phyloP scores from a whole-genome alignment of 2,113 vertebrate genomes.

The Murina feae region DNA sequence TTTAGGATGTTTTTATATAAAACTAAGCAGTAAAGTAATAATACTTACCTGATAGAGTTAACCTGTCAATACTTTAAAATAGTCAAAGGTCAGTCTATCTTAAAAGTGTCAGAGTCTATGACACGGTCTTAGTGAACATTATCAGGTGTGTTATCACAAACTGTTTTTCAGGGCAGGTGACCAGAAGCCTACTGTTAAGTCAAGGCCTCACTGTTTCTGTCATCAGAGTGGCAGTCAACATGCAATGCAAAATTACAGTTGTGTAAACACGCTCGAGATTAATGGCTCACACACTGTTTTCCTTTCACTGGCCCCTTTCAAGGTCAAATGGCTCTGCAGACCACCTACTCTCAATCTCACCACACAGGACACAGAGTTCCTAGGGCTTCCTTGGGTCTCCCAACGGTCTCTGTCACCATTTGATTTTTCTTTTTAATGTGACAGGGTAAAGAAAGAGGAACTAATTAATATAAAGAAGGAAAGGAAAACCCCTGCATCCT shows the following conservation, averaged over 20 bases:
- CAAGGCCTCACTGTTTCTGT: not conserved
- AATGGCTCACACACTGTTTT: constrained; percentile 46
- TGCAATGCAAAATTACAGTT: constrained; percentile 18
- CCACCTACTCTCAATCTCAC: constrained; percentile 56
- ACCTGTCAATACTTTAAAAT: not conserved
- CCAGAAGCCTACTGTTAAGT: not conserved
- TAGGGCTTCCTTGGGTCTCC: not conserved
- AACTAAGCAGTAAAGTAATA: not conserved
- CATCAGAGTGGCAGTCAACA: not conserved
- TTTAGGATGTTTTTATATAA: not conserved
- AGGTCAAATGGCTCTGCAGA: constrained; percentile 50
- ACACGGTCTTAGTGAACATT: not conserved
- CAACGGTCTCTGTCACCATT: fast-evolving
- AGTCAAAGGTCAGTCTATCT: not conserved
- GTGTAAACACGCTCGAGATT: constrained; percentile 35
- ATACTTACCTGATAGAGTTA: not conserved
- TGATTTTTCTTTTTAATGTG: not conserved
- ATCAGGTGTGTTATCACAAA: not conserved
- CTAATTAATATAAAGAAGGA: not conserved
- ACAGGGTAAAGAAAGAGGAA: not conserved
- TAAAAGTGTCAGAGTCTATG: not conserved
- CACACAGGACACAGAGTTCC: constrained; percentile 5
- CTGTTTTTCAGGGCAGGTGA: not conserved
- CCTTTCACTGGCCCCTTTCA: constrained; percentile 27
- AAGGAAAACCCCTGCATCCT: not conserved